Evolutionary conservation across 2,888 invertebrate species (phyloP), one percentile per base, ranked within the genome.

Genomic region (Thymelicus acteon): DNA sequence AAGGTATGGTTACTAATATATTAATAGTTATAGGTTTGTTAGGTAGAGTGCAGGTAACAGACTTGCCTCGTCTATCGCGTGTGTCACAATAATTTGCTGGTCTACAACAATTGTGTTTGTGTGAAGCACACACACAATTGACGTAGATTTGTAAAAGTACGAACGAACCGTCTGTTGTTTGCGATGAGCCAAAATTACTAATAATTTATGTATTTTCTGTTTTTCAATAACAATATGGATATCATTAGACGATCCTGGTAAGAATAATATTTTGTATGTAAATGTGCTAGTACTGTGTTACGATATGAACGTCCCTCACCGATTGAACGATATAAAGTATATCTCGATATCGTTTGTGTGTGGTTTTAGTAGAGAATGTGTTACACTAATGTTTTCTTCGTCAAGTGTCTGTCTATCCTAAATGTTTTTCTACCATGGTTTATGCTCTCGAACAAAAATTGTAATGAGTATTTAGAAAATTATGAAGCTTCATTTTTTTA

Each of bases 201-300:
- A 85, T 77, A 77, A 79, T 87, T 81, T 87, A 78, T 88, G 82
- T 88, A 82, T 90, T 91, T 91, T 92, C 86, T 89, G 82, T 92
- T 91, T 78, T 93, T 87, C 91, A 92, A 88, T 88, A 87, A 90
- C 91, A 84, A 89, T 86, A 75, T 90, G 91, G 92, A 86, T 71
- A 86, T 83, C 87, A 82, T 84, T 92, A 93, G 93, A 93, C 81
- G 92, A 92, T 84, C 88, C 91, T 86, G 93, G 93, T 93, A 93
- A 93, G 93, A 92, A 81, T 75, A 73, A 74, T 61, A 66, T 74
- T 75, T 73, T 74, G 72, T 76, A 49, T 63, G 72, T 76, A 73
- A 72, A 63, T 72, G 72, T 75, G 68, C 54, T 72, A 72, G 72
- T 73, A 74, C 64, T 74, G 72, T 73, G 69, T 73, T 60, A 48